Conservation (phyloP, 2,888 invertebrate species). For the Zhuqinia jingwanae region DNA sequence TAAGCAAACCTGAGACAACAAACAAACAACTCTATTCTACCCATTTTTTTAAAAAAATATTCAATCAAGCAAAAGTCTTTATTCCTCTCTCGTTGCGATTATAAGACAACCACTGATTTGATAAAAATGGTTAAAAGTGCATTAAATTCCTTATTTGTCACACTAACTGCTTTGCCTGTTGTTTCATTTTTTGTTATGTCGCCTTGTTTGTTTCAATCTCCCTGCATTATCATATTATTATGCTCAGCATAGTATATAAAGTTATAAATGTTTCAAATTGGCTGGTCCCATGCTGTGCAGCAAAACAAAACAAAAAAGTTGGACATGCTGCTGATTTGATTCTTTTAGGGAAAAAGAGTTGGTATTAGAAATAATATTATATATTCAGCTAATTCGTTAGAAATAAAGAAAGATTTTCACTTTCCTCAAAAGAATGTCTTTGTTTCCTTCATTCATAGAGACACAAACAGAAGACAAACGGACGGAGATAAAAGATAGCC, state of each 20-base stretch:
- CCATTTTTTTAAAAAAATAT: too few relatives aligned
- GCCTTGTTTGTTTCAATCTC: background rate
- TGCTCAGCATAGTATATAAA: background rate
- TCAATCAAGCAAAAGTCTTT: too few relatives aligned
- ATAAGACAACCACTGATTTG: constrained; percentile 61
- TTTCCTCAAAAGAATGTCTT: constrained; percentile 28
- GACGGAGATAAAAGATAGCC: constrained; percentile 28
- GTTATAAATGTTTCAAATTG: constrained; percentile 18
- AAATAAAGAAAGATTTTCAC: background rate
- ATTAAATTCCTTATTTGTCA: constrained; percentile 64
- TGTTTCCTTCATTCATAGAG: background rate
- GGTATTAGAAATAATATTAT: too few relatives aligned
- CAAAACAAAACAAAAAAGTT: constrained; percentile 26
- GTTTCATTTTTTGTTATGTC: too few relatives aligned
- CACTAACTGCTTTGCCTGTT: background rate
- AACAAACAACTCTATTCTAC: too few relatives aligned
- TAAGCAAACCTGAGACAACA: too few relatives aligned
- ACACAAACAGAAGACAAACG: background rate
- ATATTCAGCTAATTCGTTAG: too few relatives aligned
- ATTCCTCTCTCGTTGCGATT: too few relatives aligned
- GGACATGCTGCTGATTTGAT: too few relatives aligned
- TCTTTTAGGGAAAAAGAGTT: too few relatives aligned
- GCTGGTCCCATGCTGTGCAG: constrained; percentile 17
- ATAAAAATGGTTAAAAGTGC: constrained; percentile 53
- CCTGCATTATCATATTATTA: background rate